These are phyloP conservation scores for Piprites chloris DNA, from an alignment of 2,113 vertebrate genomes.

Conservation along the genomic window DNA sequence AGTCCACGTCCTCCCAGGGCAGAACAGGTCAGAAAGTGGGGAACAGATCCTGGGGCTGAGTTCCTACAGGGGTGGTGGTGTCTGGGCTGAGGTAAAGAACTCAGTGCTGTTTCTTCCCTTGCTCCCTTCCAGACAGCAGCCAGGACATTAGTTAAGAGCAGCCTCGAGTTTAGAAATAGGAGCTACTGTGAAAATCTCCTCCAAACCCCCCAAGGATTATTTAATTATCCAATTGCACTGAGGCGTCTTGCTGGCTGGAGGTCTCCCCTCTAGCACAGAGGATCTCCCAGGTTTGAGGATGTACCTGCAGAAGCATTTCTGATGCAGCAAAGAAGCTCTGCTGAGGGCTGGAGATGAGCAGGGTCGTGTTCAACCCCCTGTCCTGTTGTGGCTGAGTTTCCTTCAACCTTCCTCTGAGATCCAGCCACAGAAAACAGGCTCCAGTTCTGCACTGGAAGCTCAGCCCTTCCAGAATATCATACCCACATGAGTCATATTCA, in stretches of 20 bases:
- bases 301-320: not conserved
- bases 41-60: not conserved
- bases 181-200: not conserved
- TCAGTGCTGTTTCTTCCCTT: not conserved
- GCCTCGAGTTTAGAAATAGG: not conserved
- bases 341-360: not conserved
- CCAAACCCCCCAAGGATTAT: not conserved
- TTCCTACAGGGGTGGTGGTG: not conserved
- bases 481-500: not conserved
- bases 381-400: not conserved
- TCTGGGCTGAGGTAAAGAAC: not conserved
- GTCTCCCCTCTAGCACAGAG: not conserved
- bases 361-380: not conserved
- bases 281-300: not conserved
- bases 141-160: not conserved
- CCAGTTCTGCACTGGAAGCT: not conserved
- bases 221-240: not conserved
- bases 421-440: not conserved
- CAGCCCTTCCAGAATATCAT: not conserved
- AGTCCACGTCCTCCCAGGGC: rapidly evolving
- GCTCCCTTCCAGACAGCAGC: not conserved
- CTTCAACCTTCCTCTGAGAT: not conserved
- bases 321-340: not conserved
- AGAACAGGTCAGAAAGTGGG: not conserved
- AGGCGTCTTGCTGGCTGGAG: not conserved